Evolutionary conservation across 2,113 vertebrate species (phyloP).

Genomic region (Odocoileus virginianus): DNA sequence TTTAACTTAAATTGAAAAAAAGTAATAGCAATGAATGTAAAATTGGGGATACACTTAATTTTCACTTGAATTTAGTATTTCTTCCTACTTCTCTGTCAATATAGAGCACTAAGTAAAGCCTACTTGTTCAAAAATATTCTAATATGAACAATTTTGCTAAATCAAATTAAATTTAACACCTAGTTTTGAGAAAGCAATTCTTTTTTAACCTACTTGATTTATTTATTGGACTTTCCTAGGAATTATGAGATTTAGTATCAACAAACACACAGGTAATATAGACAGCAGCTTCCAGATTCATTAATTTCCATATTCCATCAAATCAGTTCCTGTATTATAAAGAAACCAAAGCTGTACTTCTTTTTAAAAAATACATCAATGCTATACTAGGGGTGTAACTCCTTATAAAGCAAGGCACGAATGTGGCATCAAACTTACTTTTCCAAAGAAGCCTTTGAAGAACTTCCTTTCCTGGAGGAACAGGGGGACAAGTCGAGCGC

Average conservation of each 20-base stretch:
- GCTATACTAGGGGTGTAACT: constrained; percentile 87
- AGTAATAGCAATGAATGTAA: constrained; percentile 30
- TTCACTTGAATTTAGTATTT: constrained; percentile 46
- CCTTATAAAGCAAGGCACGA: constrained; percentile 86
- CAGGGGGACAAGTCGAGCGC: constrained; percentile 96
- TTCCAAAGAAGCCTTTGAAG: constrained; percentile 99
- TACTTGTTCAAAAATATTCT: constrained; percentile 39
- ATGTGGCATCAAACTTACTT: constrained; percentile 95
- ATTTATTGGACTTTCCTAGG: constrained; percentile 23
- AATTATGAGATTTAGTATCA: constrained; percentile 42
- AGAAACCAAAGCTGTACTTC: constrained; percentile 26
- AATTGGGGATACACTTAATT: constrained; percentile 8
- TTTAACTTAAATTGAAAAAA: constrained; percentile 49
- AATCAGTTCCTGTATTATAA: constrained; percentile 44
- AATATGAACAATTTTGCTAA: background rate
- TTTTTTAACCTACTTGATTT: constrained; percentile 31
- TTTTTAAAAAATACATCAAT: constrained; percentile 53
- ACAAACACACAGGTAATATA: constrained; percentile 43
- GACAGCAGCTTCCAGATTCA: constrained; percentile 42
- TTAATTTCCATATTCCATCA: constrained; percentile 27
- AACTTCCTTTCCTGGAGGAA: constrained; percentile 99
- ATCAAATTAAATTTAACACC: constrained; percentile 29
- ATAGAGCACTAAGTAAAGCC: constrained; percentile 16
- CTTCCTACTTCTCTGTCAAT: constrained; percentile 40
- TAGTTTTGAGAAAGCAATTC: constrained; percentile 9